phyloP scores from a whole-genome alignment of 2,113 vertebrate species.

The Zosterops pallidus region DNA sequence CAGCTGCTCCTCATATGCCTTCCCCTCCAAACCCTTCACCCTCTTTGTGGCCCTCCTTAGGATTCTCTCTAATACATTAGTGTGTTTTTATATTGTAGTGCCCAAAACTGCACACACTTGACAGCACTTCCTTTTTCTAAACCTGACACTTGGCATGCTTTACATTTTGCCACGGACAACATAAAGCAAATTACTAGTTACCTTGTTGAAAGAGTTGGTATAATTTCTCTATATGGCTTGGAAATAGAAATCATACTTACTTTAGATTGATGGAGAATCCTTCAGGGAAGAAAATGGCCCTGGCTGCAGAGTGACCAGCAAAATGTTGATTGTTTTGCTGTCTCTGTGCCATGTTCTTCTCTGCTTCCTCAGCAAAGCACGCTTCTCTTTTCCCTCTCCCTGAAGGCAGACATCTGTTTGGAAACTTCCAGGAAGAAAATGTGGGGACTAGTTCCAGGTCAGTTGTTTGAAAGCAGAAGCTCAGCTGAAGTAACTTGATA shows the following conservation, averaged over 20 bases:
- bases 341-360: neutral
- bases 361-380: neutral
- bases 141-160: neutral
- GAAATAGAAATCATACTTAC: neutral
- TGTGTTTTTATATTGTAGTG: neutral
- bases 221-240: neutral
- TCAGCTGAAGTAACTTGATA: conserved; percentile 25
- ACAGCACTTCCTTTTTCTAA: neutral
- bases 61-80: neutral
- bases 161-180: neutral
- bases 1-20: neutral
- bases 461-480: conserved; percentile 22
- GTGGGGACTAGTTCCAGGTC: conserved; percentile 4
- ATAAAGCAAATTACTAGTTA: neutral
- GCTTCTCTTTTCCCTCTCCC: conserved; percentile 18
- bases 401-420: neutral
- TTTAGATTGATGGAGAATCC: neutral
- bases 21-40: neutral
- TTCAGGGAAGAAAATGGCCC: neutral
- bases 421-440: conserved; percentile 52
- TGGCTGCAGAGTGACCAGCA: neutral
- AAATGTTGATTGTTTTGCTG: neutral
- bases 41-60: neutral
- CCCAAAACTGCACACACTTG: neutral
- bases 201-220: neutral